Conservation (phyloP, 2,888 invertebrate species). For the Lochmaea crataegi region DNA sequence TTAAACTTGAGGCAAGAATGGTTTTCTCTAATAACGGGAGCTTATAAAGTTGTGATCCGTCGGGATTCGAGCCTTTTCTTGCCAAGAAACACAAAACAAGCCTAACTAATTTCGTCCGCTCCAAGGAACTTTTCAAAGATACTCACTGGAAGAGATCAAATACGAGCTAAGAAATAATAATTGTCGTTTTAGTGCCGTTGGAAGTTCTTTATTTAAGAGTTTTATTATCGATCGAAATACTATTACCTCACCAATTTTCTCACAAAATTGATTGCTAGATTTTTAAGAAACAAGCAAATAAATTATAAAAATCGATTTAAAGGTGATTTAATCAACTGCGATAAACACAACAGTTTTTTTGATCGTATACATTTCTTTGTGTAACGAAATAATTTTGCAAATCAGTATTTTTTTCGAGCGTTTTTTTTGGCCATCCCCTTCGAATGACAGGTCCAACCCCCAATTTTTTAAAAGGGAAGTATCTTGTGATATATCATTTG, state of each 20-base stretch:
- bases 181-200: slow-evolving; percentile 18
- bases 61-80: slow-evolving; percentile 34
- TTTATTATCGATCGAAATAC: neutral
- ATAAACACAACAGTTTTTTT: too few relatives aligned
- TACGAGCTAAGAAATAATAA: slow-evolving; percentile 28
- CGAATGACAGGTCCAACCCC: too few relatives aligned
- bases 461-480: too few relatives aligned
- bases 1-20: slow-evolving; percentile 47
- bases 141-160: slow-evolving; percentile 31
- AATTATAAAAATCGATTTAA: too few relatives aligned
- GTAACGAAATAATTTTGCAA: too few relatives aligned
- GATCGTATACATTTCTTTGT: too few relatives aligned
- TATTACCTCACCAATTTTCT: neutral
- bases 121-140: slow-evolving; percentile 28
- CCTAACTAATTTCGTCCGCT: slow-evolving; percentile 39
- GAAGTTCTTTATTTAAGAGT: slow-evolving; percentile 13
- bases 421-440: too few relatives aligned
- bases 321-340: too few relatives aligned
- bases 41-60: slow-evolving; percentile 43
- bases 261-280: too few relatives aligned
- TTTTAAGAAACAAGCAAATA: too few relatives aligned
- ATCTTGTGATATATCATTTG: too few relatives aligned
- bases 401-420: too few relatives aligned
- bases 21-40: slow-evolving; percentile 40
- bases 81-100: slow-evolving; percentile 41